These are phyloP conservation scores for Heliothis subflexa DNA, from an alignment of 1,140 invertebrate species.

Conservation along the genomic window DNA sequence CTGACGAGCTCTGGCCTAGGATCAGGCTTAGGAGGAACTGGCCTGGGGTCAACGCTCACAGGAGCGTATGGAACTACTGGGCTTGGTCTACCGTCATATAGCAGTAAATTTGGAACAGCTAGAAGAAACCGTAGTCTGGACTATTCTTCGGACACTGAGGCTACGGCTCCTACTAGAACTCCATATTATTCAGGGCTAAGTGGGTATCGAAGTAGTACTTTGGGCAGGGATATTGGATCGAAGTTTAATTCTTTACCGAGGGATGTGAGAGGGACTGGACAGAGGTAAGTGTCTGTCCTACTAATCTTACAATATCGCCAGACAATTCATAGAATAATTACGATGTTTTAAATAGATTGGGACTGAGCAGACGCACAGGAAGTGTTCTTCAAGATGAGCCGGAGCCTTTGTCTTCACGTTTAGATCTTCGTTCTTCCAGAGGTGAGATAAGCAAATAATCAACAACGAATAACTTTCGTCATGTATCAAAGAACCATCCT, in stretches of 20 bases:
- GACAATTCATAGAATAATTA: slow-evolving; percentile 25
- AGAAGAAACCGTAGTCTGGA: slow-evolving; percentile 92
- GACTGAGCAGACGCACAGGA: slow-evolving; percentile 76
- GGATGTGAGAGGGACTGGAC: slow-evolving; percentile 88
- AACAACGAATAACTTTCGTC: no score
- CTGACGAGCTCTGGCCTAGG: slow-evolving; percentile 75
- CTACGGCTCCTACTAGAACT: slow-evolving; percentile 91
- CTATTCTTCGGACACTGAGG: slow-evolving; percentile 98
- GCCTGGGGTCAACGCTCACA: slow-evolving; percentile 74
- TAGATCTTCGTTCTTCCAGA: slow-evolving; percentile 84
- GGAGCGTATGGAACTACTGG: slow-evolving; percentile 87
- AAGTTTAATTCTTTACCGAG: slow-evolving; percentile 92
- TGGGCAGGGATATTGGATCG: slow-evolving; percentile 86
- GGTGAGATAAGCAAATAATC: slow-evolving; percentile 57
- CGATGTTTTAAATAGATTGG: slow-evolving; percentile 65
- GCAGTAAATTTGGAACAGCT: slow-evolving; percentile 82
- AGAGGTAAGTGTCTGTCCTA: slow-evolving; percentile 67
- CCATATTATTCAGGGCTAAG: slow-evolving; percentile 90
- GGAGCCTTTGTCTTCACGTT: slow-evolving; percentile 78
- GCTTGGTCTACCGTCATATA: slow-evolving; percentile 76
- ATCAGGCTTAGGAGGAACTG: slow-evolving; percentile 71
- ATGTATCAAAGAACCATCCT: slow-evolving; percentile 1
- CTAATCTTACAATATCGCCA: not conserved
- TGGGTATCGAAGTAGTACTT: slow-evolving; percentile 82
- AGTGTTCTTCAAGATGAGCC: slow-evolving; percentile 82